Base-by-base conservation (phyloP, 2,888 invertebrate genomes). In the Phaedon cochleariae region DNA sequence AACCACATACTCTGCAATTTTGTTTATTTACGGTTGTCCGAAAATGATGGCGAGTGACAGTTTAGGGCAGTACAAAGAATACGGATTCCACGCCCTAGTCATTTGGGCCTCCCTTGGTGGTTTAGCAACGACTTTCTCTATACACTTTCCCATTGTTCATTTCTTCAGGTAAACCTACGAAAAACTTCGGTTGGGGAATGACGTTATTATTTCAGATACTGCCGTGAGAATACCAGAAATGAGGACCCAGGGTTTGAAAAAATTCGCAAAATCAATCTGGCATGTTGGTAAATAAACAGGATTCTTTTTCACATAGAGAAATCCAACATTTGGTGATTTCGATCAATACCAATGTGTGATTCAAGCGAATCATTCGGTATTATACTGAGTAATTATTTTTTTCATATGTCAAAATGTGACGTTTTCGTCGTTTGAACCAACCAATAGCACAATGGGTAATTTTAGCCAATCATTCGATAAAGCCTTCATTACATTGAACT, bases 11-110 rank as follows among this genome's bases (percentile, higher is more conserved):
- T 37, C 63, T 6, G 20, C 72, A 1, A 62, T 67, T 20, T 53
- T 78, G 67, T 21, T 70, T 2, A 51, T 73, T 0, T 76, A 73
- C 54, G 70, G 73, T 12, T 52, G 68, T 34, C 79, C 79, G 7
- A 63, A 59, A 9, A 67, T 77, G 31, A 53, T 70, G 15, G 37
- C 66, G 15, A 74, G 64, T 7, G 79, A 79, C 58, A 68, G 59
- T 31, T 65, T 79, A 6, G 73, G 64, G 37, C 64, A 59, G n/a
- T 67, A 67, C 53, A 20, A 55, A 4, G 48, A 64, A 7, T 75
- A 72, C 55, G 63, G 63, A 12, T 65, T 75, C 7, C 31, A 69
- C 48, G 1, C 1, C 4, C 41, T 66, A 7, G 48, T 68, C 6
- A 10, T 74, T 20, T 65, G 67, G 59, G 65, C 64, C n/a, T 67